Conservation (phyloP, 2,888 invertebrate genomes). For the Vesta saturnalis region DNA sequence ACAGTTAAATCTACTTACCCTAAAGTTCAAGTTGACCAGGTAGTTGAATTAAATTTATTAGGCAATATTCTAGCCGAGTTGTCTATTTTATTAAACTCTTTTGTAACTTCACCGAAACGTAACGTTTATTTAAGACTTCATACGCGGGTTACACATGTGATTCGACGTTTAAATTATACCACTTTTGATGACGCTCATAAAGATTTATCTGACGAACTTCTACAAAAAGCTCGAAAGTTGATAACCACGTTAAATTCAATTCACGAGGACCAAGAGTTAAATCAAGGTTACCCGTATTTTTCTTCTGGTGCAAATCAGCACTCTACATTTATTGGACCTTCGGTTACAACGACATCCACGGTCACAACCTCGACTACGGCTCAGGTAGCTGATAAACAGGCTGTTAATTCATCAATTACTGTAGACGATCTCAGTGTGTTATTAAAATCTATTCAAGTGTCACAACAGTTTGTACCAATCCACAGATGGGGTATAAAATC, state of each 20-base stretch:
- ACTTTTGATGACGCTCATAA: neutral
- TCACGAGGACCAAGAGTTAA: neutral
- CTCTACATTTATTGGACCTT: no score
- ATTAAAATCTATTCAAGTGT: no score
- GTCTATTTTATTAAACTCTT: neutral
- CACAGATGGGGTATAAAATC: neutral
- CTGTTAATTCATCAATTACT: no score
- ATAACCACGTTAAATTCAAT: no score
- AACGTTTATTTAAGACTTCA: neutral
- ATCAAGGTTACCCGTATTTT: no score
- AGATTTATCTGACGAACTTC: neutral
- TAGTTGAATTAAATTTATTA: neutral
- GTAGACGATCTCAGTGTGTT: no score
- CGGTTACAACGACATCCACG: no score
- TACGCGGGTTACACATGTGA: neutral
- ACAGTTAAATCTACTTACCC: neutral
- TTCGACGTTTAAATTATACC: neutral
- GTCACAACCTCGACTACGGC: no score
- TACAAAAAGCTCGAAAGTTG: no score
- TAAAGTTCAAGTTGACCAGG: neutral
- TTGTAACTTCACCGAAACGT: neutral
- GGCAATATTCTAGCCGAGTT: neutral
- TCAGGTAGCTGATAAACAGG: no score
- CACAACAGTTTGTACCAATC: neutral
- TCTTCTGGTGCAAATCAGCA: no score